Evolutionary conservation across 35 echinoderm and acorn worm species (phyloP).

Genomic region (Strongylocentrotus purpuratus): DNA sequence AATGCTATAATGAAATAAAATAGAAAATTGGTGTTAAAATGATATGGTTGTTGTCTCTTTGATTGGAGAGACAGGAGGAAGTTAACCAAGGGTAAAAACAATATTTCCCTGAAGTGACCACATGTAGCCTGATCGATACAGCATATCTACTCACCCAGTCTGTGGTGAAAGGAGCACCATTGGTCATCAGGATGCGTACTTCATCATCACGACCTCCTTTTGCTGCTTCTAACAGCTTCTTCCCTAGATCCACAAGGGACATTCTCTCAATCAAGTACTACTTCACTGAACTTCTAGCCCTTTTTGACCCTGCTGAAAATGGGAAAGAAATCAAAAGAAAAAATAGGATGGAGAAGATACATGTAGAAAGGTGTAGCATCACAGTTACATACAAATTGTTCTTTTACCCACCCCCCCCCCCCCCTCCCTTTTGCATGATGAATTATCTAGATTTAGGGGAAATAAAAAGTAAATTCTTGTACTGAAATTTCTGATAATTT

Average conservation of each 20-base stretch:
- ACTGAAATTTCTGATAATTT: no score
- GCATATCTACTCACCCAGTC: slow-evolving; percentile 74
- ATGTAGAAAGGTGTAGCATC: background rate
- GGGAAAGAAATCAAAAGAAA: background rate
- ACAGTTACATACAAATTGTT: background rate
- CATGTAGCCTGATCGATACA: background rate
- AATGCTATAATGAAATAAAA: no score
- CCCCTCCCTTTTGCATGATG: background rate
- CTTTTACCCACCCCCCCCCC: background rate
- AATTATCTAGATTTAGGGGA: background rate
- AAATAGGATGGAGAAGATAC: background rate
- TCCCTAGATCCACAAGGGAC: slow-evolving; percentile 87
- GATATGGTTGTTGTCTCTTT: no score
- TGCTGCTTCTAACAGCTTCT: slow-evolving; percentile 81
- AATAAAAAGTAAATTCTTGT: no score
- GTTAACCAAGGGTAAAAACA: no score
- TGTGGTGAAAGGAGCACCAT: slow-evolving; percentile 96
- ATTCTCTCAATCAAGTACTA: slow-evolving; percentile 18
- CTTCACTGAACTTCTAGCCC: background rate
- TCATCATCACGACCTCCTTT: slow-evolving; percentile 78
- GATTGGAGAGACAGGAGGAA: no score
- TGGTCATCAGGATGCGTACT: slow-evolving; percentile 82
- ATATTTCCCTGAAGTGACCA: no score
- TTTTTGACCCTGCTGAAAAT: background rate
- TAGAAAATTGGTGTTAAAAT: no score